phyloP scores from a whole-genome alignment of 2,113 vertebrate species.

The Dendrocopos noguchii region DNA sequence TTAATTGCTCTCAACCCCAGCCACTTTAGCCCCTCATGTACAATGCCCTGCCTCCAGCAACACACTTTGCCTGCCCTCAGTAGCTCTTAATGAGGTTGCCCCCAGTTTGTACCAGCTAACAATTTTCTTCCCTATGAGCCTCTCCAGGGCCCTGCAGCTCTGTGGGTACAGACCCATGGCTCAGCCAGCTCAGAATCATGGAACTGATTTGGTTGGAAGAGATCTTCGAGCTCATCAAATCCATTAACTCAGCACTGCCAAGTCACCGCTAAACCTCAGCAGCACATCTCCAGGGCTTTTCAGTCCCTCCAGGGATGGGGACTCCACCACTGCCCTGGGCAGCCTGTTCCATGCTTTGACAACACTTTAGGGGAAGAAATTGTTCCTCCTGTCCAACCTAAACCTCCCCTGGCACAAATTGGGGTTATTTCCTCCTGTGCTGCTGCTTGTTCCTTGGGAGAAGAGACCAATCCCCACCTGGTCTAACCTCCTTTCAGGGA shows the following conservation, averaged over 20 bases:
- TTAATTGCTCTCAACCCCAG: constrained; percentile 21
- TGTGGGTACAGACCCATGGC: not conserved
- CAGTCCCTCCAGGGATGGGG: not conserved
- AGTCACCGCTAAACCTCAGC: not conserved
- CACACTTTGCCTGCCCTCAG: not conserved
- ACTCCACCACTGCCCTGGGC: not conserved
- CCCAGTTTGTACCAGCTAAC: not conserved
- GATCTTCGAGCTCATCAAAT: not conserved
- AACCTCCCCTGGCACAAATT: not conserved
- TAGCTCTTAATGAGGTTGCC: not conserved
- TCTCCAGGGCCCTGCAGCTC: not conserved
- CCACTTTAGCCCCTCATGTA: constrained; percentile 22
- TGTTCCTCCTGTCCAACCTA: not conserved
- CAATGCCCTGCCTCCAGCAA: constrained; percentile 28
- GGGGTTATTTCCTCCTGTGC: not conserved
- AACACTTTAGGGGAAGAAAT: not conserved
- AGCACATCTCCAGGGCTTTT: not conserved
- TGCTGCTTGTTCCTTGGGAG: not conserved
- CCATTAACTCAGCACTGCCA: not conserved
- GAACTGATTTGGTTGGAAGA: not conserved
- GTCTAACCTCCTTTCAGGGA: not conserved
- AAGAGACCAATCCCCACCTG: not conserved
- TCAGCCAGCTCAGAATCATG: not conserved
- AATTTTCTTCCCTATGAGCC: not conserved
- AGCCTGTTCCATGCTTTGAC: not conserved